A percentile compares a stretch with the other conserved stretches of the same genome.
Conservation (phyloP, 1,140 invertebrate species). For the Papilio polytes region DNA sequence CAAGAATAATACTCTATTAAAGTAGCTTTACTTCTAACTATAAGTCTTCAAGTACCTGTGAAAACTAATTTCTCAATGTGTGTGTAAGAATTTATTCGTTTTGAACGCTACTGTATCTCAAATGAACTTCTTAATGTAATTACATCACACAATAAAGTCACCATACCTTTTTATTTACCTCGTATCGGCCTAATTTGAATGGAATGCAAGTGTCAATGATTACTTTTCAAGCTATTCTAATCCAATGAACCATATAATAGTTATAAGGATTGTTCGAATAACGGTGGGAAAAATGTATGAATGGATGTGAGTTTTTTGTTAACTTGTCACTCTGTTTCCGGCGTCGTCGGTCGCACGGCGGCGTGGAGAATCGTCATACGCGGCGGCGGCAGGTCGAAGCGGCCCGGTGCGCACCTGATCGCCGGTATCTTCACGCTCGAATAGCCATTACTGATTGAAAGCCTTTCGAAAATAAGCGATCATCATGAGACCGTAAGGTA, state of each 20-base stretch:
- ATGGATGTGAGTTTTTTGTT: constrained; percentile 81
- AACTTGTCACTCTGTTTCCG: constrained; percentile 79
- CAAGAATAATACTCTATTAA: neutral
- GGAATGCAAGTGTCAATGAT: constrained; percentile 27
- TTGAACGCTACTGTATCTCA: neutral
- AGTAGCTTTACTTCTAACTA: neutral
- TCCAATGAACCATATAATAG: constrained; percentile 57
- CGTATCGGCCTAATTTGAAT: neutral
- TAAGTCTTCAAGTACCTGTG: neutral
- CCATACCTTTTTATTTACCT: neutral
- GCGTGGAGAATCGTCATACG: constrained; percentile 79
- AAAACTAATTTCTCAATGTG: neutral
- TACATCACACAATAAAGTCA: neutral
- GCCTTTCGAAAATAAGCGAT: constrained; percentile 61
- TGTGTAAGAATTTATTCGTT: neutral
- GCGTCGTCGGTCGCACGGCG: constrained; percentile 68
- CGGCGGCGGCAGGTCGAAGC: constrained; percentile 45
- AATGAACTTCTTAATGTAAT: neutral
- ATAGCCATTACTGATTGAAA: constrained; percentile 59
- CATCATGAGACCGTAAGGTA: constrained; percentile 55
- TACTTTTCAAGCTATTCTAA: constrained; percentile 45
- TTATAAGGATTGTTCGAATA: constrained; percentile 64
- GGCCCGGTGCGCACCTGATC: constrained; percentile 65
- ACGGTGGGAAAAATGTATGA: constrained; percentile 72
- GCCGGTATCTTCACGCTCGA: constrained; percentile 46